phyloP scores from a whole-genome alignment of 2,888 invertebrate species.

The Melanostoma scalare region DNA sequence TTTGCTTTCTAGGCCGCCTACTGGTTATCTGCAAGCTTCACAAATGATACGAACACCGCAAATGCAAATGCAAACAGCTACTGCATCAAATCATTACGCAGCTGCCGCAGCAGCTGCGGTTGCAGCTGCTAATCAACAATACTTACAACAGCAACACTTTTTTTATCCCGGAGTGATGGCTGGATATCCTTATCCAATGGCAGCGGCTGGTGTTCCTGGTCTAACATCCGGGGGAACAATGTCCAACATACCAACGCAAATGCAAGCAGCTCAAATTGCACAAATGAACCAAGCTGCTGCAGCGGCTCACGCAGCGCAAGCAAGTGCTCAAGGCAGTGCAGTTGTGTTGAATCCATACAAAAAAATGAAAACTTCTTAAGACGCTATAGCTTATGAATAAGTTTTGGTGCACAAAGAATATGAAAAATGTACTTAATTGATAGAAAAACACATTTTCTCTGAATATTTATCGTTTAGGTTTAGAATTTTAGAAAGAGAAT shows the following conservation, averaged over 20 bases:
- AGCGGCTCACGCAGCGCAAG: constrained; percentile 73
- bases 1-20: constrained; percentile 73
- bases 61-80: constrained; percentile 72
- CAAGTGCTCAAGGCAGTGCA: constrained; percentile 77
- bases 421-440: no score
- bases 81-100: constrained; percentile 75
- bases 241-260: constrained; percentile 81
- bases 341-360: constrained; percentile 92
- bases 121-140: constrained; percentile 75
- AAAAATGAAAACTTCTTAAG: constrained; percentile 91
- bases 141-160: constrained; percentile 77
- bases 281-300: constrained; percentile 76
- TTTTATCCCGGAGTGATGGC: constrained; percentile 83
- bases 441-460: constrained; percentile 18
- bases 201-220: constrained; percentile 79
- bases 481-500: constrained; percentile 59
- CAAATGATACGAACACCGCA: constrained; percentile 72
- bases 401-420: no score
- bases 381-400: neutral
- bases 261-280: constrained; percentile 69
- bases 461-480: constrained; percentile 47
- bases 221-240: constrained; percentile 72
- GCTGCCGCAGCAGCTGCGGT: constrained; percentile 72
- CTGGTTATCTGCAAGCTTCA: constrained; percentile 74
- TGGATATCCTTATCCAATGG: constrained; percentile 83